Evolutionary conservation across 2,888 invertebrate genomes (phyloP).

Genomic region (Eustalomyia histrio): DNA sequence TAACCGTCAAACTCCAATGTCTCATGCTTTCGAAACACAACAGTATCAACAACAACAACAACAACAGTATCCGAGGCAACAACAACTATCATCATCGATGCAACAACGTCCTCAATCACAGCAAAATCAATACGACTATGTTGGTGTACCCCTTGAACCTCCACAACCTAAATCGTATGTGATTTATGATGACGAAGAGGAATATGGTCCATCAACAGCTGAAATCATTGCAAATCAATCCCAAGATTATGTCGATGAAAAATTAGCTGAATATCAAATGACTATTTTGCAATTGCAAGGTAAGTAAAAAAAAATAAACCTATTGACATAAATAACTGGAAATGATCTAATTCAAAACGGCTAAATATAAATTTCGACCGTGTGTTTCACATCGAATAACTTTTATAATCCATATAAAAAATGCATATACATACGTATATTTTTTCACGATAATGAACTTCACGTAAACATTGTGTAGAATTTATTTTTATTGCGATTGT

Average conservation of each 20-base stretch:
- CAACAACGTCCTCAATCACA: conserved; percentile 78
- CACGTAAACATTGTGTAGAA: no score
- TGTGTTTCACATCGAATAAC: no score
- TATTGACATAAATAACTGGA: no score
- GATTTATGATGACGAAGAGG: conserved; percentile 84
- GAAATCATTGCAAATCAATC: conserved; percentile 96
- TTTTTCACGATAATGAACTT: no score
- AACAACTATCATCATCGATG: conserved; percentile 71
- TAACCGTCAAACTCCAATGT: conserved; percentile 80
- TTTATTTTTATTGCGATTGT: no score
- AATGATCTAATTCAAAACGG: no score
- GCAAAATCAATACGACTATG: conserved; percentile 78
- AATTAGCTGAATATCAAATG: conserved; percentile 94
- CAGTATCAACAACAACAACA: conserved; percentile 76
- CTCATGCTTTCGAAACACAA: conserved; percentile 70
- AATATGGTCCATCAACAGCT: conserved; percentile 91
- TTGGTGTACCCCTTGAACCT: conserved; percentile 89
- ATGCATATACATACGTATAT: no score
- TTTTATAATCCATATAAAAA: no score
- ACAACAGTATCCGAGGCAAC: conserved; percentile 75
- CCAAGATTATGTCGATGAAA: conserved; percentile 96
- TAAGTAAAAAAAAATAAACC: conserved; percentile 78
- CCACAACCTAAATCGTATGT: conserved; percentile 84
- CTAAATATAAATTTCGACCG: no score
- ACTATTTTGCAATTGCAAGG: conserved; percentile 94